Evolutionary conservation across 2,797 vertebrate genomes (phyloP), one percentile per base, ranked within the genome.

Genomic region (Halcyon leucocephala): DNA sequence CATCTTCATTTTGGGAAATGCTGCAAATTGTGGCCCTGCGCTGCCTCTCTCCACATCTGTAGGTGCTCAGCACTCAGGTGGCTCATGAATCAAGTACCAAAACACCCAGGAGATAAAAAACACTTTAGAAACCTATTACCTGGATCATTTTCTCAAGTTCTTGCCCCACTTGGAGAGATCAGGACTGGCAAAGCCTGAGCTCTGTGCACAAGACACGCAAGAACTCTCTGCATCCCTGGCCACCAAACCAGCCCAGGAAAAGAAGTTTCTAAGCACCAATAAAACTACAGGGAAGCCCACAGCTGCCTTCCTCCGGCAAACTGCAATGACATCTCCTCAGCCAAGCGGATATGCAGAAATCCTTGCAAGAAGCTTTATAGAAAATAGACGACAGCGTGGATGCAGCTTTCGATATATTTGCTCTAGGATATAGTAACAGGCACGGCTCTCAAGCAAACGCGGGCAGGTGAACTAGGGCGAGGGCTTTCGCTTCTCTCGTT

Each of bases 281-380:
- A 42, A n/a, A 55, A 60, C 29, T 28, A 8, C 3, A 3, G 57
- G 39, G 64, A 13, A 82, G 58, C 72, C 29, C 64, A 1, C 11
- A 33, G n/a, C n/a, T n/a, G 4, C 79, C 22, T 24, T 35, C 14
- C 71, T 54, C 46, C 0, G 11, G 28, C 62, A 70, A 76, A 57
- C 6, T 5, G 0, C 48, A 17, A 0, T 0, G n/a, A 49, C 67
- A 64, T 22, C 37, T 8, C 92, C 80, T 74, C 86, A 44, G 91
- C 74, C 51, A 13, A 69, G 25, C 42, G 54, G 60, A 26, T 10
- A 26, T 35, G 48, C 1, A 1, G 91, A 87, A 86, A 91, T 73
- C 83, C 46, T 61, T 76, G 96, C 96, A 87, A 93, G 72, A 24
- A 95, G 97, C 91, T 97, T 96, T 95, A 97, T 55, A 97, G 92